Percentiles rank a stretch among this genome's conserved stretches.
phyloP scores from a whole-genome alignment of 2,113 vertebrate species.

The Gnathonemus echidnorhynchus region DNA sequence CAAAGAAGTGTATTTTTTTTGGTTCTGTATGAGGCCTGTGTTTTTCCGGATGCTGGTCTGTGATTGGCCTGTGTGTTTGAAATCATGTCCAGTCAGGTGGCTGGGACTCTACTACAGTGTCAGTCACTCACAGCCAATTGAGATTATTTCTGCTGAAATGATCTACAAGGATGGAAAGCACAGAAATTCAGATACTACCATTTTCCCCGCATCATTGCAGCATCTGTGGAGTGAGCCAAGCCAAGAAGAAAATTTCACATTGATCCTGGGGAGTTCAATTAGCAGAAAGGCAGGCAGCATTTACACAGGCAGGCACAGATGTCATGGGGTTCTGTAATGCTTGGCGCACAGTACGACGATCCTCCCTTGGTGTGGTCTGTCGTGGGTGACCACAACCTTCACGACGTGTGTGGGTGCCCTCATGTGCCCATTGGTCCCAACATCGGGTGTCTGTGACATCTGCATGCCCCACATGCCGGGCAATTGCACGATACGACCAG shows the following conservation, averaged over 20 bases:
- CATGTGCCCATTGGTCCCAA: too few species aligned
- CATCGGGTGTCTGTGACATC: too few species aligned
- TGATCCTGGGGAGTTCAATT: background rate
- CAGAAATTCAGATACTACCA: background rate
- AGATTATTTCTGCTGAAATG: background rate
- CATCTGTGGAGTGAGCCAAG: background rate
- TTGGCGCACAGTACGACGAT: too few species aligned
- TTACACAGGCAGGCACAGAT: background rate
- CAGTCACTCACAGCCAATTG: background rate
- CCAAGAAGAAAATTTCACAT: background rate
- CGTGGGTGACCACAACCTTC: too few species aligned
- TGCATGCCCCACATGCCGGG: too few species aligned
- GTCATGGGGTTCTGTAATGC: too few species aligned
- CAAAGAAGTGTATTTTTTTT: background rate
- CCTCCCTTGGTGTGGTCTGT: too few species aligned
- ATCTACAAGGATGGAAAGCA: background rate
- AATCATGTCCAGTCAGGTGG: background rate
- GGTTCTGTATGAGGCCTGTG: background rate
- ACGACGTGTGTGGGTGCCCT: too few species aligned
- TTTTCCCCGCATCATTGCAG: background rate
- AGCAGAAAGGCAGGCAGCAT: background rate
- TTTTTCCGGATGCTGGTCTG: background rate
- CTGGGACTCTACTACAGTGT: background rate
- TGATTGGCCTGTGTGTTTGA: background rate
- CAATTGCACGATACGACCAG: too few species aligned